A percentile compares a stretch with the other conserved stretches of the same genome.
Evolutionary conservation across 1,140 invertebrate genomes (phyloP).

Genomic region (Copidosoma floridanum): DNA sequence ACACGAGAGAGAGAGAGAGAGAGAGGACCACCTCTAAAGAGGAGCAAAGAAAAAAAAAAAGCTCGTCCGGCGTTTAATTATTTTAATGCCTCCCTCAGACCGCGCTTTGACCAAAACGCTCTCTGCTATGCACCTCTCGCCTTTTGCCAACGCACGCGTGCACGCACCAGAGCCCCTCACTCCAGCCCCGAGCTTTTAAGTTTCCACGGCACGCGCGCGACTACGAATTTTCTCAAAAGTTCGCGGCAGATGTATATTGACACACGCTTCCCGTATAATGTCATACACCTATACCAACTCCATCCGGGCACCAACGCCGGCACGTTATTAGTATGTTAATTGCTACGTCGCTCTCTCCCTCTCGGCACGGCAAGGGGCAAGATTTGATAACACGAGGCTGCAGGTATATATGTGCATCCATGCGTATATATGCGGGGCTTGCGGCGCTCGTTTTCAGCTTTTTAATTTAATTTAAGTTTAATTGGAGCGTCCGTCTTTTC

Average conservation of each 20-base stretch:
- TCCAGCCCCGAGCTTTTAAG: too few relatives aligned
- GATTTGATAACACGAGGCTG: not conserved
- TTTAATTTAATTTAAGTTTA: too few relatives aligned
- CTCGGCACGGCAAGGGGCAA: not conserved
- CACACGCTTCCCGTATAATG: too few relatives aligned
- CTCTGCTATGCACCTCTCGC: slow-evolving; percentile 3
- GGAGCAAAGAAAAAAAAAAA: too few relatives aligned
- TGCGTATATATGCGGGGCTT: too few relatives aligned
- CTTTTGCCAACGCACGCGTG: too few relatives aligned
- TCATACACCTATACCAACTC: too few relatives aligned
- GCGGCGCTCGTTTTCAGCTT: too few relatives aligned
- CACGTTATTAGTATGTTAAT: slow-evolving; percentile 28
- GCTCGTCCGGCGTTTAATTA: slow-evolving; percentile 2
- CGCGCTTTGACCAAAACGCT: slow-evolving; percentile 10
- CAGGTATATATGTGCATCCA: too few relatives aligned
- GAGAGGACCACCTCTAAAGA: not conserved
- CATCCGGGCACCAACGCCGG: not conserved
- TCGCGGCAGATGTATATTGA: slow-evolving; percentile 29
- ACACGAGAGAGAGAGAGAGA: not conserved
- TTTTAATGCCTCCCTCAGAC: slow-evolving; percentile 2
- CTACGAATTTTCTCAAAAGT: slow-evolving; percentile 15
- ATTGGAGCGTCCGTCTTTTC: too few relatives aligned
- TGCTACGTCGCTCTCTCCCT: too few relatives aligned
- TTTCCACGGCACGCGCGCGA: slow-evolving; percentile 7
- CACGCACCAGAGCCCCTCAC: too few relatives aligned